A percentile compares a stretch with the other conserved stretches of the same genome.
Evolutionary conservation across 2,797 vertebrate species (phyloP).

Genomic region (Taeniopygia guttata): DNA sequence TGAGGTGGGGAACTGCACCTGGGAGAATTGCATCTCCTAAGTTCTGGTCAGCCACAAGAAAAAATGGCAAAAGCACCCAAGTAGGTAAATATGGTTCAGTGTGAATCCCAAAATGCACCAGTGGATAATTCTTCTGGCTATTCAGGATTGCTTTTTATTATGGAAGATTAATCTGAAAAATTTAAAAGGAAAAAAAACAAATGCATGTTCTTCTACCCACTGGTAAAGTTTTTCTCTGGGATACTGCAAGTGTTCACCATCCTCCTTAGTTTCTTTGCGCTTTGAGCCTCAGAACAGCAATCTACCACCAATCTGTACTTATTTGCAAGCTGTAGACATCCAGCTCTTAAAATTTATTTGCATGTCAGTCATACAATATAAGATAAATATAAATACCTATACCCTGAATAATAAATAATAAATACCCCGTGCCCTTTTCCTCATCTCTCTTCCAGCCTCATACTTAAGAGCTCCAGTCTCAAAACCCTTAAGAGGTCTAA

Average conservation of each 20-base stretch:
- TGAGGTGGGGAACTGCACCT: not conserved
- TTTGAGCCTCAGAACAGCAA: not conserved
- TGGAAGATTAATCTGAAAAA: not conserved
- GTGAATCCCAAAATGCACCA: not conserved
- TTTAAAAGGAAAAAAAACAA: not conserved
- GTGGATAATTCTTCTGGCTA: not conserved
- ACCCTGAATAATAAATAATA: not conserved
- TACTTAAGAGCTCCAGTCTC: not conserved
- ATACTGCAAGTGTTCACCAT: not conserved
- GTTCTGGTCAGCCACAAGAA: not conserved
- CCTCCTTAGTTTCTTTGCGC: not conserved
- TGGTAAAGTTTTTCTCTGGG: not conserved
- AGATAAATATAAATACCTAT: not conserved
- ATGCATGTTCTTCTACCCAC: not conserved
- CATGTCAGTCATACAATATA: not conserved
- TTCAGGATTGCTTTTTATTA: not conserved
- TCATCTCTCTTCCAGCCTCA: not conserved
- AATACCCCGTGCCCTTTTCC: not conserved
- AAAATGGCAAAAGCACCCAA: not conserved
- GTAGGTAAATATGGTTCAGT: not conserved
- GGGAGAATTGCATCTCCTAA: not conserved
- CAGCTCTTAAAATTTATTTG: not conserved
- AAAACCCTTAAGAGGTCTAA: not conserved
- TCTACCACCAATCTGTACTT: not conserved
- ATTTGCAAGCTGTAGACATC: not conserved